phyloP scores from a whole-genome alignment of 2,113 vertebrate species.

The Petaurus breviceps region DNA sequence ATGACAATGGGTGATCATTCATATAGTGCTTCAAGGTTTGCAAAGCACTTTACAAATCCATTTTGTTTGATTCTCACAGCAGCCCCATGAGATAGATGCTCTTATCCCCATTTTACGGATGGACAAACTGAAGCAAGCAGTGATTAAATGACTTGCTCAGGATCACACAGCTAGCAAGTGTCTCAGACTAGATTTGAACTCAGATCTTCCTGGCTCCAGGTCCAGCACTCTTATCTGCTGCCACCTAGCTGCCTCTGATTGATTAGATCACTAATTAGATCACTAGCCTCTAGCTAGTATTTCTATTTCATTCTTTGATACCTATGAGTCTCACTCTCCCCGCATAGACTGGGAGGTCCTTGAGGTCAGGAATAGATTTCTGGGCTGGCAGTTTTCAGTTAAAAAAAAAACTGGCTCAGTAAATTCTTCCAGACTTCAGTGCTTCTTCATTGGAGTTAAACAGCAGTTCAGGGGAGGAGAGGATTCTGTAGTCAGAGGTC shows the following conservation, averaged over 20 bases:
- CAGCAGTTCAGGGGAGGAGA: not conserved
- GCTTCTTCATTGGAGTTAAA: not conserved
- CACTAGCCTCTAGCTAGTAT: not conserved
- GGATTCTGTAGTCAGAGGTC: not conserved
- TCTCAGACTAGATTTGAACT: not conserved
- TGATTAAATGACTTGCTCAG: not conserved
- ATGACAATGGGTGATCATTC: not conserved
- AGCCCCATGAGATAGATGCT: not conserved
- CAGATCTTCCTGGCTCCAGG: not conserved
- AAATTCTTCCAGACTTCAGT: not conserved
- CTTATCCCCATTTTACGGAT: not conserved
- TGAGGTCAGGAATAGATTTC: not conserved
- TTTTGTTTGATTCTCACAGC: not conserved
- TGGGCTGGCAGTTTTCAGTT: not conserved
- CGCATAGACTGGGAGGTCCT: not conserved
- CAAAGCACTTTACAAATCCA: not conserved
- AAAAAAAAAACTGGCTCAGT: not conserved
- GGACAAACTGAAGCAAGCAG: not conserved
- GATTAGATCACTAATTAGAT: not conserved
- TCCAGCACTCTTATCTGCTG: not conserved
- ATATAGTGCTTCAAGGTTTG: not conserved
- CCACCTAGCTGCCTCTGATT: not conserved
- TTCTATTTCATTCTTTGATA: not conserved
- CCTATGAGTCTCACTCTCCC: not conserved
- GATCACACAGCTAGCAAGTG: not conserved